Evolutionary conservation across 2,888 invertebrate genomes (phyloP).

Genomic region (Rhingia rostrata): DNA sequence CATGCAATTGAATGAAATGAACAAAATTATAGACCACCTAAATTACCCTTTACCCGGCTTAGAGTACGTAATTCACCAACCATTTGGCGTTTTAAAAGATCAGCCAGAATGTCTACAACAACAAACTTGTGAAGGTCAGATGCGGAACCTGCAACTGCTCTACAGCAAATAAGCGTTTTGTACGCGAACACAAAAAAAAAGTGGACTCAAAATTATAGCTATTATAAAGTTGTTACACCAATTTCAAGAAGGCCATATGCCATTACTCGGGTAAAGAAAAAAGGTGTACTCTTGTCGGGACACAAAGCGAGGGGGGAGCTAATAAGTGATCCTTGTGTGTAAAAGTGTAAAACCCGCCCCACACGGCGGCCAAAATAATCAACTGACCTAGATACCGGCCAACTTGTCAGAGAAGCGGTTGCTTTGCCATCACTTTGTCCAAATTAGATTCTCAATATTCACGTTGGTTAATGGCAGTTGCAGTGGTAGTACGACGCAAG

Average conservation of each 20-base stretch:
- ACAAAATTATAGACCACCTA: constrained; percentile 40
- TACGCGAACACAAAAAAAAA: not conserved
- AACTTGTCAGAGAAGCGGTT: constrained; percentile 51
- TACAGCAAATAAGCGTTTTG: not conserved
- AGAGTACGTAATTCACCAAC: not conserved
- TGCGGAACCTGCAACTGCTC: constrained; percentile 14
- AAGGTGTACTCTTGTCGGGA: too few relatives aligned
- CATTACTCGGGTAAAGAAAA: not conserved
- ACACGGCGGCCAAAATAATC: constrained; percentile 24
- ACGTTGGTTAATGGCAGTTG: constrained; percentile 27
- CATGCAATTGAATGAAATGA: constrained; percentile 41
- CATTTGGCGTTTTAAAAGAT: constrained; percentile 10
- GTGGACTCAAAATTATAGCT: not conserved
- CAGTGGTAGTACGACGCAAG: constrained; percentile 8
- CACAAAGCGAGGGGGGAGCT: constrained; percentile 18
- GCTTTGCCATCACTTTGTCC: constrained; percentile 26
- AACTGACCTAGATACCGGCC: constrained; percentile 66
- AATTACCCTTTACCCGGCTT: constrained; percentile 34
- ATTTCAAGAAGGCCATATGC: constrained; percentile 13
- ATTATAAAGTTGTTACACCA: not conserved
- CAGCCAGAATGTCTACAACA: not conserved
- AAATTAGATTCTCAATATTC: constrained; percentile 58
- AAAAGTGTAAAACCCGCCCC: constrained; percentile 22
- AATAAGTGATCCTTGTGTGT: constrained; percentile 19
- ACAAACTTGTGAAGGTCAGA: constrained; percentile 29